Base-by-base conservation (phyloP, 92 coral and sea anemone species). In the Muricea muricata region DNA sequence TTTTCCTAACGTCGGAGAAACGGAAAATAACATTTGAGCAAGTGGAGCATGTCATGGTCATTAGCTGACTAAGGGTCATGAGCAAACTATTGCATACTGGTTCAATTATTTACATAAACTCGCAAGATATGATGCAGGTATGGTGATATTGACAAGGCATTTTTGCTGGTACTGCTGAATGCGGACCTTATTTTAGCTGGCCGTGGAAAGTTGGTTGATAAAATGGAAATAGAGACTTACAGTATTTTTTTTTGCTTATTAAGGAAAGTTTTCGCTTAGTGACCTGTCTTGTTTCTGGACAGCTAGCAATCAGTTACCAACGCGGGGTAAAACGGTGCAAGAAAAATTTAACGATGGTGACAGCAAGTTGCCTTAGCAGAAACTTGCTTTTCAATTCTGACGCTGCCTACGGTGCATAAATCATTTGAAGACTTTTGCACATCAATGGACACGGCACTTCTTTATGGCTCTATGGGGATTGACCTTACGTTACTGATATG, bases 391-490 rank as follows among this genome's bases (percentile, higher is more conserved):
- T 8, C 15, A 4, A 66, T 73, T 34, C 14, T 73, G 48, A 84
- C 56, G 52, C 72, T 84, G 42, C 87, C 87, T 5, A 73, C 73
- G 24, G 57, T 10, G 47, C 80, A 83, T 54, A 31, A 17, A 15
- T 47, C 69, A n/a, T 73, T 48, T 37, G 87, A 84, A 20, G 81
- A 72, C 18, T 84, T 84, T 74, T 39, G 29, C 42, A 79, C 40
- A 54, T 52, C 35, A 21, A 24, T 72, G 33, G 40, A 54, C 26
- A 47, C 24, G 73, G 87, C 87, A 32, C 65, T 73, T 40, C 56
- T 68, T 34, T 5, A 58, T 72, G 83, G 88, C 15, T 75, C 46
- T n/a, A 47, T 28, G 34, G 23, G 58, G 20, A 50, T 42, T 20
- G 47, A 73, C 47, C n/a, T 3, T 3, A 18, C 28, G 15, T 73